Base-by-base conservation (phyloP, 2,797 vertebrate species). In the Hybognathus amarus region DNA sequence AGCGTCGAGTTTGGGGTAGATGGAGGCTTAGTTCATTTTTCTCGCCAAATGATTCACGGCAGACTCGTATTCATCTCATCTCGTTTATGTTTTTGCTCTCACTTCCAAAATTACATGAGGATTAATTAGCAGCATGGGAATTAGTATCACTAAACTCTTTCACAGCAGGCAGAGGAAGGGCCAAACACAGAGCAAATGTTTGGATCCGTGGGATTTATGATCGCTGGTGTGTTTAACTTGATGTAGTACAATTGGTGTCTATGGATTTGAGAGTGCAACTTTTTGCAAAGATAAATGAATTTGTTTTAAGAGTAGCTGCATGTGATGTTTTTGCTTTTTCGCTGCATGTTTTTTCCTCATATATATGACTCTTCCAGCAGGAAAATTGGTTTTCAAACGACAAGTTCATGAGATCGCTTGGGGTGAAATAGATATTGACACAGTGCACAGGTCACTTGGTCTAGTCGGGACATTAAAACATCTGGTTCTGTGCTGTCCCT, bases 111-210 rank as follows among this genome's bases (percentile, higher is more conserved):
- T 82, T 84, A 86, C 81, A 84, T 45, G 45, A 78, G 83, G 83
- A 90, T 86, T 91, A 90, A 92, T 92, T 89, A 91, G 87, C 36
- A 36, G 75, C 36, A 0, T 64, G 85, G 87, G 90, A 90, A 89
- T 89, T 83, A 83, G 84, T 76, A 74, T 80, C 38, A 79, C 80
- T 54, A 74, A 89, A 82, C 45, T 80, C 75, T 47, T 70, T 85
- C 67, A 47, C 88, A 78, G 74, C 86, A 70, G 79, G 66, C 30
- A 20, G 79, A 81, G 56, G 33, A 82, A 74, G 85, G 79, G 87
- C 83, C 84, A 79, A 86, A 42, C 42, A 27, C 79, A 86, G 84
- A 85, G 85, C 68, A 83, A 86, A 90, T 85, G 87, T 90, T 88
- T 86, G 87, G 52, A 85, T 73, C 85, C 63, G 63, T 61, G 77